Conservation (phyloP, 2,113 vertebrate species). For the Ammodramus savannarum region DNA sequence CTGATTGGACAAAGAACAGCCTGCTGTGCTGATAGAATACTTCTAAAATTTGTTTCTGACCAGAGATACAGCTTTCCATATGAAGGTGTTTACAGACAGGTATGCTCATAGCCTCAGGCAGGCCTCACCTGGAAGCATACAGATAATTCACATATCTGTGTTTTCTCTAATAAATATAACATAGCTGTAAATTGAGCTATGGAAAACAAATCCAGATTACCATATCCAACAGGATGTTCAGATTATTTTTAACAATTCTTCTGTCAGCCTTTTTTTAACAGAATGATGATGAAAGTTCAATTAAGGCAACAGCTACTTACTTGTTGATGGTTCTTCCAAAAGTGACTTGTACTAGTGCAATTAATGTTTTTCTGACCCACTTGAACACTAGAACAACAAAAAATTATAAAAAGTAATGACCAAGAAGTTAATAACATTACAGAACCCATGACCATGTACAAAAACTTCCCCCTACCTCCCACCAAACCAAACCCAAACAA, state of each 20-base stretch:
- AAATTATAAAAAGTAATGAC: constrained; percentile 1
- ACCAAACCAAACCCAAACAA: not conserved
- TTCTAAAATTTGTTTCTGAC: not conserved
- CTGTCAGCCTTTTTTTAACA: not conserved
- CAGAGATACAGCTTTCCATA: not conserved
- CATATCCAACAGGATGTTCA: not conserved
- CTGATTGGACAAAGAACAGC: not conserved
- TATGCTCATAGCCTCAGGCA: not conserved
- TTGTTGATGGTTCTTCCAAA: constrained; percentile 99
- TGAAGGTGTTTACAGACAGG: not conserved
- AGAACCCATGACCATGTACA: fast-evolving
- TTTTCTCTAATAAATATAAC: not conserved
- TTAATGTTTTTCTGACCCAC: constrained; percentile 98
- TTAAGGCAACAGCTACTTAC: constrained; percentile 77
- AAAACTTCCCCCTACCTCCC: not conserved
- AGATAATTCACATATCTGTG: not conserved
- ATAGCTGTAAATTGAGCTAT: not conserved
- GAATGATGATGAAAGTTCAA: not conserved
- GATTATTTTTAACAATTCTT: not conserved
- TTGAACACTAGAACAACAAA: constrained; percentile 90
- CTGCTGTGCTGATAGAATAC: not conserved
- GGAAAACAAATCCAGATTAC: not conserved
- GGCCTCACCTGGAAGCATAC: not conserved
- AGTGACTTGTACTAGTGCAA: constrained; percentile 98
- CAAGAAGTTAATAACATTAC: not conserved